Conservation (phyloP, 1,140 invertebrate species). For the Brachionus asplanchnoidis region DNA sequence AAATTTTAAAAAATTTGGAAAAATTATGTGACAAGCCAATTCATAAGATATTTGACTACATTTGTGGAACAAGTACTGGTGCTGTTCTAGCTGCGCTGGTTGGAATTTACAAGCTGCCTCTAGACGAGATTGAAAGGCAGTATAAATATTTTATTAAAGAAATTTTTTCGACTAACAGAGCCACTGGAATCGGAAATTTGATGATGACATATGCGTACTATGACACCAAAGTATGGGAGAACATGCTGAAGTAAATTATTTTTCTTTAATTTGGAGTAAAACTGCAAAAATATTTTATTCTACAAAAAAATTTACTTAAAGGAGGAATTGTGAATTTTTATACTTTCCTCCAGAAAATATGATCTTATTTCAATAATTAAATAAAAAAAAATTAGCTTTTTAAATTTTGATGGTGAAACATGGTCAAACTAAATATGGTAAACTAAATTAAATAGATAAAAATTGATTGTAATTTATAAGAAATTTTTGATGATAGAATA, state of each 20-base stretch:
- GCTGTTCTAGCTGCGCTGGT: slow-evolving; percentile 56
- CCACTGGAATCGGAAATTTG: slow-evolving; percentile 70
- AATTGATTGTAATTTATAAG: too few relatives aligned
- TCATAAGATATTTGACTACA: slow-evolving; percentile 72
- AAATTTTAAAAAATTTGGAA: slow-evolving; percentile 39
- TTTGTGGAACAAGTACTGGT: slow-evolving; percentile 85
- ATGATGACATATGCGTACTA: slow-evolving; percentile 84
- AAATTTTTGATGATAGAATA: too few relatives aligned
- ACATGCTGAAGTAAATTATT: slow-evolving; percentile 63
- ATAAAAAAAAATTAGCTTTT: too few relatives aligned
- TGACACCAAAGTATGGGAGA: slow-evolving; percentile 77
- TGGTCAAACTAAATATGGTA: too few relatives aligned
- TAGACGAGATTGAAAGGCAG: slow-evolving; percentile 64
- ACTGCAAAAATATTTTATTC: too few relatives aligned
- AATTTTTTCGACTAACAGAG: slow-evolving; percentile 68
- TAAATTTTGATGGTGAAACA: too few relatives aligned
- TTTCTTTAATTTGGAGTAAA: background rate
- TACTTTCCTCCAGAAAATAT: too few relatives aligned
- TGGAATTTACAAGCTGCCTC: slow-evolving; percentile 59
- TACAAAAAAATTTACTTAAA: too few relatives aligned
- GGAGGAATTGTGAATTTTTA: too few relatives aligned
- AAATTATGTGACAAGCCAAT: slow-evolving; percentile 58
- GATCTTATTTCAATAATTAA: too few relatives aligned
- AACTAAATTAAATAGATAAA: too few relatives aligned
- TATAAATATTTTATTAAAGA: slow-evolving; percentile 68